phyloP scores from a whole-genome alignment of 2,797 vertebrate genomes.

The Oryzias sinensis region DNA sequence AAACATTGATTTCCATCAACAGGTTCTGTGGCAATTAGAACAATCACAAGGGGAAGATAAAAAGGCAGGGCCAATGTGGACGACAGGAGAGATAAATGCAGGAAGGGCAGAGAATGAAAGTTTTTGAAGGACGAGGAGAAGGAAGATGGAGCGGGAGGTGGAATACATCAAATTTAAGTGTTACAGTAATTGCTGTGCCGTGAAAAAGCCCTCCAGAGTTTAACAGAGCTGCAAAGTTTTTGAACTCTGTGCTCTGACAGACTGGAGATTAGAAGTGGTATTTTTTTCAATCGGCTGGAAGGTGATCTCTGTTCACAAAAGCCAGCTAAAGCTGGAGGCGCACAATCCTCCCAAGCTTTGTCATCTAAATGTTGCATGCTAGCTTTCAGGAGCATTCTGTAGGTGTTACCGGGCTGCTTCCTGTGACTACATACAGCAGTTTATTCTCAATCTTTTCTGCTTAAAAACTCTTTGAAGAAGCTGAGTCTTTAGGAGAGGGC shows the following conservation, averaged over 20 bases:
- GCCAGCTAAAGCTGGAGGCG: conserved; percentile 13
- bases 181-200: conserved; percentile 53
- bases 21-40: conserved; percentile 55
- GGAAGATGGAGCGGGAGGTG: conserved; percentile 45
- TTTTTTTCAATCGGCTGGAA: conserved; percentile 29
- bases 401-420: conserved; percentile 30
- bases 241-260: conserved; percentile 22
- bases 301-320: conserved; percentile 28
- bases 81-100: conserved; percentile 36
- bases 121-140: conserved; percentile 48
- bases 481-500: conserved; percentile 21
- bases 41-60: conserved; percentile 12
- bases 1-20: conserved; percentile 62
- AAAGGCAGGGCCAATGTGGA: conserved; percentile 15
- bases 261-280: conserved; percentile 17
- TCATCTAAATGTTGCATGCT: conserved; percentile 3
- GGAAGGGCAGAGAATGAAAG: conserved; percentile 39
- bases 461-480: conserved; percentile 39
- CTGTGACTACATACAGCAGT: conserved; percentile 36
- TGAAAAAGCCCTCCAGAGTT: conserved; percentile 50
- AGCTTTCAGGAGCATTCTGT: conserved; percentile 17
- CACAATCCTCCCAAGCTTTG: conserved; percentile 8
- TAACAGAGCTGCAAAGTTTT: conserved; percentile 32
- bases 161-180: conserved; percentile 57
- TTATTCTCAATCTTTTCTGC: conserved; percentile 28